Base-by-base conservation (phyloP, 2,797 vertebrate genomes). In the Pelodytes ibericus region DNA sequence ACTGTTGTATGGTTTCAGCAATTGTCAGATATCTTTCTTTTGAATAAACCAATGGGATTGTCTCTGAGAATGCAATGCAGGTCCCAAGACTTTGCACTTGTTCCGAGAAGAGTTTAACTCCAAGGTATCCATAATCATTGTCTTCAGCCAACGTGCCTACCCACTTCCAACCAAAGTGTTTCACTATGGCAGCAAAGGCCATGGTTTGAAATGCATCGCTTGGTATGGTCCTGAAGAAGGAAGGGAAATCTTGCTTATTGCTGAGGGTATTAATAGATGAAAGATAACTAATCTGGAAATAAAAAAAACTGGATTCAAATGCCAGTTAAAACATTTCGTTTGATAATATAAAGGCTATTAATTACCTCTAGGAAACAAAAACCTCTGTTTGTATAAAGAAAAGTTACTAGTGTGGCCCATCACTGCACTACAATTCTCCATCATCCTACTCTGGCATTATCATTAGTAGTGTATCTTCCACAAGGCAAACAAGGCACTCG, bases 121-220 rank as follows among this genome's bases (percentile, higher is more conserved):
- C 75, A 25, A 71, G 18, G 10, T 77, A 29, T 20, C 75, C 75
- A 60, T 77, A 77, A 33, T 77, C 75, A 72, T 77, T 77, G 61
- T 77, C 75, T 72, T 77, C 75, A 18, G 75, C 75, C 25, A 77
- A 26, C 9, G 75, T 77, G 15, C 75, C 75, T 29, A 77, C 69
- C 75, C 75, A 77, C 39, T 65, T 77, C 75, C 75, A 77, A 16
- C 61, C 75, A 77, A 77, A 72, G 29, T 30, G 69, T 31, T 49
- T 51, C 3, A 77, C 75, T 16, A 77, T 64, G 22, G 51, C 36
- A 18, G 39, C 69, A 22, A 77, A 72, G 16, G 69, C 75, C 27
- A 53, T 77, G 16, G 75, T 72, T 51, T 77, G 75, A 60, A 66
- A 77, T 27, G 53, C 72, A 25, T 77, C 75, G 66, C 75, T 77